Percentiles rank a stretch among this genome's conserved stretches.
phyloP scores from a whole-genome alignment of 2,888 invertebrate genomes.

The Copidosoma aretas region DNA sequence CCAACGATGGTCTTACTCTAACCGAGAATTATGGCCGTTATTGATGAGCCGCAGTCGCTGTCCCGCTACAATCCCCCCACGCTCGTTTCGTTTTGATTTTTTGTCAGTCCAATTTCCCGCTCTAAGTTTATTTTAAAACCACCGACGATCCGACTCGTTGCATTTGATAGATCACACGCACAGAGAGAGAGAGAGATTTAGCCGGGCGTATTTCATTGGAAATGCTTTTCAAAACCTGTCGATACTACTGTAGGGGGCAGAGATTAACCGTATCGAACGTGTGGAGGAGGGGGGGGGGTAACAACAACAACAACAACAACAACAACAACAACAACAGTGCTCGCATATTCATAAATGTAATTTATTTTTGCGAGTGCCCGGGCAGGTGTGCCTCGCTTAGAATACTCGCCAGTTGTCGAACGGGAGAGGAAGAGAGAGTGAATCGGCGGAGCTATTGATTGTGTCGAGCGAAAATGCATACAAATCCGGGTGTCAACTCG shows the following conservation, averaged over 20 bases:
- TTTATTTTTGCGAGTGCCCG: conserved; percentile 9
- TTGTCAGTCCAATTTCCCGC: too few relatives aligned
- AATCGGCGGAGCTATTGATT: conserved; percentile 22
- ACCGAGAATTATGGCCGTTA: neutral
- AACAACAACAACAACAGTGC: conserved; percentile 2
- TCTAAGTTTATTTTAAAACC: neutral
- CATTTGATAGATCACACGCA: neutral
- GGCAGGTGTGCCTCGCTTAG: neutral
- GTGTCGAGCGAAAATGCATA: conserved; percentile 23
- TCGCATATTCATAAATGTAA: conserved; percentile 19
- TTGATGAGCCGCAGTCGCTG: neutral
- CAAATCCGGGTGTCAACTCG: conserved; percentile 14
- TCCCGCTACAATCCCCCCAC: neutral
- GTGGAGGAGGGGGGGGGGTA: too few relatives aligned
- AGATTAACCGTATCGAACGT: neutral
- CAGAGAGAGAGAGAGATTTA: neutral
- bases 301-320: too few relatives aligned
- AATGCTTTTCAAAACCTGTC: neutral
- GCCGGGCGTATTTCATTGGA: neutral
- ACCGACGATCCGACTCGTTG: too few relatives aligned
- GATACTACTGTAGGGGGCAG: neutral
- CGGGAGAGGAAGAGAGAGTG: neutral
- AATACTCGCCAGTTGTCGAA: neutral
- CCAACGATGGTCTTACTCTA: neutral
- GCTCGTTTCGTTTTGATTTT: neutral